Conservation (phyloP, 2,797 vertebrate species). For the Aythya fuligula region DNA sequence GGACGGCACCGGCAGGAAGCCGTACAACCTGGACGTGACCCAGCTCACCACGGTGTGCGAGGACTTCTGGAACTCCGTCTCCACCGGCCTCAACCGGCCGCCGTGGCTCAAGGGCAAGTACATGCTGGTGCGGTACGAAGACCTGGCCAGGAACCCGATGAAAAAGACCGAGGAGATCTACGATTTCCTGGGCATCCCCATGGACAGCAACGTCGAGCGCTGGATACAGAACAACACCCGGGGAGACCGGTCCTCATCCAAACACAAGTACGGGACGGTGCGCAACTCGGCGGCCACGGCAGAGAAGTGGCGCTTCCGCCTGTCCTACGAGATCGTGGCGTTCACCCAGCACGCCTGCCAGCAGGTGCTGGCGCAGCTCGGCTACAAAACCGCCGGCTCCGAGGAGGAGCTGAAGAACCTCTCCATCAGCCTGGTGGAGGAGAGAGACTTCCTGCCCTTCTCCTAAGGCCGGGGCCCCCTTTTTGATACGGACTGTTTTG, state of each 20-base stretch:
- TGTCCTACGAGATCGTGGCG: conserved; percentile 92
- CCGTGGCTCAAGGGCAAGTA: conserved; percentile 93
- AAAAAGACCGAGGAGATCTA: conserved; percentile 94
- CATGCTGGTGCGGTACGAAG: conserved; percentile 95
- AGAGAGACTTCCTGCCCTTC: conserved; percentile 91
- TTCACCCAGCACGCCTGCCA: conserved; percentile 91
- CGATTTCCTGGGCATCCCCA: conserved; percentile 88
- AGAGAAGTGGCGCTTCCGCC: conserved; percentile 93
- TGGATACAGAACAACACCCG: conserved; percentile 95
- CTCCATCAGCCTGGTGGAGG: conserved; percentile 90
- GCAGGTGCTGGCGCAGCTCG: conserved; percentile 89
- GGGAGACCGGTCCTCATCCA: conserved; percentile 88
- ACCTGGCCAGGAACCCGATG: conserved; percentile 90
- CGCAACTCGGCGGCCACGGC: conserved; percentile 92
- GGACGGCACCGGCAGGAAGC: conserved; percentile 90
- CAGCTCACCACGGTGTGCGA: conserved; percentile 93
- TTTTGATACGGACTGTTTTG: conserved; percentile 85
- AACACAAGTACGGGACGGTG: conserved; percentile 93
- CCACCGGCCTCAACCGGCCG: conserved; percentile 88
- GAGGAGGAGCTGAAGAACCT: conserved; percentile 92
- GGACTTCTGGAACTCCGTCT: conserved; percentile 92
- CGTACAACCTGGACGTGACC: conserved; percentile 90
- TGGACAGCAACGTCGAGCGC: conserved; percentile 89
- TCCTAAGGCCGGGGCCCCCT: conserved; percentile 82
- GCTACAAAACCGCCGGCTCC: conserved; percentile 87